Evolutionary conservation across 2,113 vertebrate genomes (phyloP), one percentile per base, ranked within the genome.

Genomic region (Galeopterus variegatus): DNA sequence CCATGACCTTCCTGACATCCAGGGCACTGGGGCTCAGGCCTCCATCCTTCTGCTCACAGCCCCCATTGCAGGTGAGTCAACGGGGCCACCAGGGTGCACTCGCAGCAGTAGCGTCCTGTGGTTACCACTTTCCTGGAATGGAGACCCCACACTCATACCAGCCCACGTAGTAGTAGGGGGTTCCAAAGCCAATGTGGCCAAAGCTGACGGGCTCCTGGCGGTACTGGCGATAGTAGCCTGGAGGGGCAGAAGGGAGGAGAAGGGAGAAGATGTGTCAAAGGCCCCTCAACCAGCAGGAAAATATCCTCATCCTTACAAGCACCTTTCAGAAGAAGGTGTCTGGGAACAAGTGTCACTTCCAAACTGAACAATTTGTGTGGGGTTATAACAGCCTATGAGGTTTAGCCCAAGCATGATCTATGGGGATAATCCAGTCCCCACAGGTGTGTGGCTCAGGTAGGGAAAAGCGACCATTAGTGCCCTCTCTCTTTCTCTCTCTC

Each of bases 141-240:
- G 99, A 99, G 72, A 99, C 99, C 0, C 99, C 99, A 14, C 99
- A 99, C 98, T 99, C 99, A 48, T 99, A 99, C 99, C 99, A 99
- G 95, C 99, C 99, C 95, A 99, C 99, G 0, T 99, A 99, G 92
- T 99, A 99, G 97, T 99, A 99, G 58, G 99, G 94, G 0, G 99
- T 99, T 45, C 99, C 99, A 76, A 99, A 98, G 67, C 99, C 99
- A 17, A 99, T 99, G 77, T 98, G 98, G 36, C 99, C 99, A 33
- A 99, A 99, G 0, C 97, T 98, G 21, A 99, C 99, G 0, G 99
- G 99, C 97, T 99, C 99, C 98, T 99, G 99, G 95, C 99, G 99
- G 97, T 99, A 99, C 18, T 99, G 99, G 3, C 99, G 99, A 96
- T 99, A 99, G 98, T 98, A 99, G 83, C 99, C 99, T 99, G 98